Percentiles rank a stretch among this genome's conserved stretches.
Conservation (phyloP, 2,888 invertebrate species). For the Cancer borealis region DNA sequence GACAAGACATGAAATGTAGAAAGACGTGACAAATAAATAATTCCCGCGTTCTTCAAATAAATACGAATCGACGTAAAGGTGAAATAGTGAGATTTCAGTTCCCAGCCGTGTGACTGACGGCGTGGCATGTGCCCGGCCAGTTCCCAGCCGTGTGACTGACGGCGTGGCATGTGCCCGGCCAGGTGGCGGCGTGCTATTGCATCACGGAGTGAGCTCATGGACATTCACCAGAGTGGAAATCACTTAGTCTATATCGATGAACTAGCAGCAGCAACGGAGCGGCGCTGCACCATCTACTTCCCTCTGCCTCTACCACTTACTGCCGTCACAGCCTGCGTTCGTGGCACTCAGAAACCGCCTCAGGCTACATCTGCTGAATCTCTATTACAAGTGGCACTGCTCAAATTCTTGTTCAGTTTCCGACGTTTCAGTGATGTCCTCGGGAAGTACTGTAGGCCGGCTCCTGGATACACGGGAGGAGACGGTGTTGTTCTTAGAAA, state of each 20-base stretch:
- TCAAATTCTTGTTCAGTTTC: not conserved
- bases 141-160: not conserved
- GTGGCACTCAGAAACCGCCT: not conserved
- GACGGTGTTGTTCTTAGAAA: not conserved
- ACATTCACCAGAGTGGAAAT: not conserved
- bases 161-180: not conserved
- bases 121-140: too few relatives aligned
- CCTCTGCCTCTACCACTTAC: not conserved
- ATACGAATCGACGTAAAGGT: not conserved
- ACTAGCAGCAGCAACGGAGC: not conserved
- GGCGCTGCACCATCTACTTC: not conserved
- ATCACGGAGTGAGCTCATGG: not conserved
- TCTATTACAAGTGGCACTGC: slow-evolving; percentile 42
- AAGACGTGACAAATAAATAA: not conserved
- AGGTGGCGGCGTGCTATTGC: not conserved
- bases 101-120: not conserved
- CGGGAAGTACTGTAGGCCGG: not conserved
- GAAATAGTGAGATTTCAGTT: not conserved
- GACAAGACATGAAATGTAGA: not conserved
- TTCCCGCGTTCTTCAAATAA: not conserved
- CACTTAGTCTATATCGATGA: not conserved
- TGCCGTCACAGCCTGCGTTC: not conserved
- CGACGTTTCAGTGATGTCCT: not conserved
- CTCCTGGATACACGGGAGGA: not conserved
- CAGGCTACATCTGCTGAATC: not conserved